Base-by-base conservation (phyloP, 2,113 vertebrate species). In the Gambusia affinis region DNA sequence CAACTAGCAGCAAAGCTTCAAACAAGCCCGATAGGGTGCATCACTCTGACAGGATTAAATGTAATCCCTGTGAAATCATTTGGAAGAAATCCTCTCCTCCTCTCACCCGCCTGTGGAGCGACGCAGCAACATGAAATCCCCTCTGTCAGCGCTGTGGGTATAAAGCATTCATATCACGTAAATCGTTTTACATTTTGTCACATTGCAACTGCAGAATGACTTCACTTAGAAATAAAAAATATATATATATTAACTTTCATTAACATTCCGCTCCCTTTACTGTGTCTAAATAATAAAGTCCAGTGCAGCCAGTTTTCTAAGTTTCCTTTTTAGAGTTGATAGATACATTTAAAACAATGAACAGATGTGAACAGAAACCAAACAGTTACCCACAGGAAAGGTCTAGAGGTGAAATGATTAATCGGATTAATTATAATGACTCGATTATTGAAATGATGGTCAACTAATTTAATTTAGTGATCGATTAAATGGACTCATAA, bases 21-120 rank as follows among this genome's bases (percentile, higher is more conserved):
- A 85, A 88, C 72, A 12, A 72, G 74, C 70, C 51, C 31, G 33
- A 65, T 57, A 72, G 70, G 63, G 69, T 51, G 60, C 31, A 31
- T 75, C 70, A 66, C 65, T 74, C 69, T 63, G 84, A 71, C 14
- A 3, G 70, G 88, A 86, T 87, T 86, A 86, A 64, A 47, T 68
- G 60, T 69, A 74, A 79, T 79, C 64, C 62, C 65, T 66, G 47
- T 80, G 71, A 67, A 76, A 28, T 78, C 15, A 70, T 81, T 75
- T 78, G 67, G n/a, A 80, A 73, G 8, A 62, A 51, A 79, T 42
- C 42, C 22, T 15, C 19, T 60, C 22, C 6, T 8, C 4, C 47
- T 19, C 22, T 35, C 6, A 7, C 14, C 24, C 44, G 7, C 31
- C 2, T 17, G 24, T 72, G n/a, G 4, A 51, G 39, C 71, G 72